Base-by-base conservation (phyloP, 2,888 invertebrate genomes). In the Nesidiocoris tenuis region DNA sequence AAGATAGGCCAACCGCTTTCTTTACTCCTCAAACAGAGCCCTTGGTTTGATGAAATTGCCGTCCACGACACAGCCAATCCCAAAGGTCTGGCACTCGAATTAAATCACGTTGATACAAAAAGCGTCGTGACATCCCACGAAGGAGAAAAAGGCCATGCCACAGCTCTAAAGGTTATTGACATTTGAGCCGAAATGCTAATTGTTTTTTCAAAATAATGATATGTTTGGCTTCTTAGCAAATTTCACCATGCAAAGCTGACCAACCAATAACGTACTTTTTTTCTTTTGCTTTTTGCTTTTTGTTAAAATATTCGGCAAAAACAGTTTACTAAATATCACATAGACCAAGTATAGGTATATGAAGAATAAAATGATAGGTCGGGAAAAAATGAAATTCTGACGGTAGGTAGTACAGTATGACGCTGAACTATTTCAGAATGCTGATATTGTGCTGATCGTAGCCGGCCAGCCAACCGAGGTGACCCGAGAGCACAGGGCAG, bases 21-120 rank as follows among this genome's bases (percentile, higher is more conserved):
- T 55, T 81, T 90, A 63, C 83, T 89, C 81, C 82, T 90, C 65
- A 88, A 89, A 80, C 85, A 87, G 77, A 87, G 87, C 21, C 86
- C 87, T 0, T 80, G 85, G 63, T 85, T 90, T 77, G 87, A 87
- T 64, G 87, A 87, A 80, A 82, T 90, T 66, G 85, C 87, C 17
- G 79, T 90, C n/a, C 87, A 87, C 80, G 90, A 90, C 81, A 81
- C 83, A 64, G 81, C 81, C 55, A 80, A 84, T 17, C 85, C 85
- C 0, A 86, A 85, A 72, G 86, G 86, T 0, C 84, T 83, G 56
- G 86, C 85, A 19, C 83, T 86, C 84, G 86, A 86, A 77, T 82
- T 86, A 0, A 85, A 85, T 76, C 85, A 86, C 78, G 85, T 86
- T 1, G 78, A 80, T 66, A 78, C 79, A 1, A 85, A 84, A 80